Percentiles rank a stretch among this genome's conserved stretches.
These are phyloP conservation scores for Paradisaea rubra DNA, from an alignment of 2,113 vertebrate species.

Conservation along the genomic window DNA sequence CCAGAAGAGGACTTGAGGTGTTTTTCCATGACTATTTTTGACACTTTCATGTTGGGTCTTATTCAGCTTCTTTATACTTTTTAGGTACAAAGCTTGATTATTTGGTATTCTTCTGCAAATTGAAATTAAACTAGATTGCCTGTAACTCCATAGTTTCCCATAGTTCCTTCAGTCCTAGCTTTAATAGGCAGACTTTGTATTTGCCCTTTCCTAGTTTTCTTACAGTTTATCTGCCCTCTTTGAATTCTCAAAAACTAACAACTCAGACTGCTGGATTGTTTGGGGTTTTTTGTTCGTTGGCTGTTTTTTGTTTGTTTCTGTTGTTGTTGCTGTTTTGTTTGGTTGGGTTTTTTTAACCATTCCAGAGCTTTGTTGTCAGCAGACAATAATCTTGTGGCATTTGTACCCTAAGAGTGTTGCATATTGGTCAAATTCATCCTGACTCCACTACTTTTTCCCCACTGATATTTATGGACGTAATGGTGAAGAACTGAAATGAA, in stretches of 20 bases:
- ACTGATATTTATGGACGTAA: not conserved
- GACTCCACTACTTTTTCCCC: not conserved
- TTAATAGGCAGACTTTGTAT: not conserved
- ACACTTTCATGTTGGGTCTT: not conserved
- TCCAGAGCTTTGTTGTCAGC: not conserved
- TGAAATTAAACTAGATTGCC: not conserved
- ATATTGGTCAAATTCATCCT: not conserved
- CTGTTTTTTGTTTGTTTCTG: not conserved
- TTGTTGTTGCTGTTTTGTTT: not conserved
- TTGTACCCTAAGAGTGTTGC: not conserved
- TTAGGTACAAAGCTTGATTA: not conserved
- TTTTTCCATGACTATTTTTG: not conserved
- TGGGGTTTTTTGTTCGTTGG: accelerated
- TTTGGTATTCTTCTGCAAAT: not conserved
- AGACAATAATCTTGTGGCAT: not conserved
- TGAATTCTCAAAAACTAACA: not conserved
- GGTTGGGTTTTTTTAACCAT: not conserved
- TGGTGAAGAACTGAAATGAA: not conserved
- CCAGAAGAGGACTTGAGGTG: not conserved
- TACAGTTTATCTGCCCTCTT: not conserved
- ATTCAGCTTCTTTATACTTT: not conserved
- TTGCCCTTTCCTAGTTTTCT: not conserved
- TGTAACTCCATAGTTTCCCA: not conserved
- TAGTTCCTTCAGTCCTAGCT: not conserved
- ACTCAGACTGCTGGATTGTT: not conserved